Base-by-base conservation (phyloP, 30 jellyfish, hydroid and myxozoan genomes). In the Calvadosia cruxmelitensis region DNA sequence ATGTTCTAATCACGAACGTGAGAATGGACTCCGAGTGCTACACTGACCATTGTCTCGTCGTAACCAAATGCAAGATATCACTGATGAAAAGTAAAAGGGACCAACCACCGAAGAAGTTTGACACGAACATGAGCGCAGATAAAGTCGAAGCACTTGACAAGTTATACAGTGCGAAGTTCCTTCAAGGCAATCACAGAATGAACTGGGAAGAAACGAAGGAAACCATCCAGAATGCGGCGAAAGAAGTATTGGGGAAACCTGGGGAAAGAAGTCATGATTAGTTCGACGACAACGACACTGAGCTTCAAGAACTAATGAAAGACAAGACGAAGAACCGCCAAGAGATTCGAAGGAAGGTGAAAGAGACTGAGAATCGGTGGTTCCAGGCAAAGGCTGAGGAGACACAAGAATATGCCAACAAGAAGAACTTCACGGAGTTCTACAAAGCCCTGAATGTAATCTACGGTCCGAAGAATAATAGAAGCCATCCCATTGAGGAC, bases 241-340 rank as follows among this genome's bases (percentile, higher is more conserved):
- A 48, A 33, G 36, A 71, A 31, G 52, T 33, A 31, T 48, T 69
- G 36, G 78, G 34, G 12, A 28, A 69, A 34, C 36, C 36, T 68
- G 49, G 49, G 49, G 49, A 34, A 49, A 49, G 36, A 23, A 3
- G 24, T 27, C 33, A 77, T 49, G 76, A 77, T 66, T 77, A 76
- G 89, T 78, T 61, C 63, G 85, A 78, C 29, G 76, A 78, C 13
- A 78, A 78, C 48, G 71, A 69, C 78, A 78, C 69, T 35, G 84
- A 78, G 50, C 35, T 70, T 68, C 84, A 70, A 78, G 1, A 63
- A 25, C 51, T 67, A 27, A 74, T 76, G 72, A 76, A 76, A 67
- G 76, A 67, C 64, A 76, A 76, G 64, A 50, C 29, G 30, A 27
- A 50, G 33, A 53, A 75, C 29, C 65, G 84, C 82, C 52, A 76